Percentiles rank a stretch among this genome's conserved stretches.
These are phyloP conservation scores for Drosophila paramelanica DNA, from an alignment of 2,888 invertebrate genomes.

Conservation along the genomic window DNA sequence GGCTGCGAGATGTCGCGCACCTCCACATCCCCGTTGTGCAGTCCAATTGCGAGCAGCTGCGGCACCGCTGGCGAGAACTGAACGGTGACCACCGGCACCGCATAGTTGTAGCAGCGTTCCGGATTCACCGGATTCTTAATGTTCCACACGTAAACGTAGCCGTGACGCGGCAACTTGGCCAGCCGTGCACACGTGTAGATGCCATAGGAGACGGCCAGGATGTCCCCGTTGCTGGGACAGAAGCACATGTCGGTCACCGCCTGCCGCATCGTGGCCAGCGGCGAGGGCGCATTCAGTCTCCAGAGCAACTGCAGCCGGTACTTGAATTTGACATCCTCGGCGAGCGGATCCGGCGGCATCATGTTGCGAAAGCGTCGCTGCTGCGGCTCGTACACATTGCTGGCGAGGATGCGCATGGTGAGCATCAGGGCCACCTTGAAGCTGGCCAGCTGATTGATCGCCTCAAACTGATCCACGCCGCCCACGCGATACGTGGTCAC, in stretches of 20 bases:
- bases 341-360: constrained; percentile 87
- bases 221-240: constrained; percentile 89
- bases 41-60: constrained; percentile 91
- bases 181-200: constrained; percentile 86
- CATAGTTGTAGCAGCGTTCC: constrained; percentile 89
- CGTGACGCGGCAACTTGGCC: constrained; percentile 86
- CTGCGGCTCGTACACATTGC: constrained; percentile 88
- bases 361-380: constrained; percentile 91
- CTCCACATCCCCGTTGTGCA: constrained; percentile 89
- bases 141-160: constrained; percentile 91
- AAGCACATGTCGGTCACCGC: constrained; percentile 88
- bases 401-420: constrained; percentile 90
- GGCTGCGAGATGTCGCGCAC: constrained; percentile 90
- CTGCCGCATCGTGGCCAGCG: constrained; percentile 85
- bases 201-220: constrained; percentile 92
- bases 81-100: constrained; percentile 88
- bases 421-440: constrained; percentile 89
- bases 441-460: constrained; percentile 66
- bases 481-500: constrained; percentile 82
- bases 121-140: constrained; percentile 92
- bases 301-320: constrained; percentile 89
- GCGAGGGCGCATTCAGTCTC: constrained; percentile 85
- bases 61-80: constrained; percentile 89
- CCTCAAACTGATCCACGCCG: constrained; percentile 76
- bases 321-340: constrained; percentile 88